Evolutionary conservation across 2,888 invertebrate species (phyloP), one percentile per base, ranked within the genome.

Genomic region (Drosophila meridionalis): DNA sequence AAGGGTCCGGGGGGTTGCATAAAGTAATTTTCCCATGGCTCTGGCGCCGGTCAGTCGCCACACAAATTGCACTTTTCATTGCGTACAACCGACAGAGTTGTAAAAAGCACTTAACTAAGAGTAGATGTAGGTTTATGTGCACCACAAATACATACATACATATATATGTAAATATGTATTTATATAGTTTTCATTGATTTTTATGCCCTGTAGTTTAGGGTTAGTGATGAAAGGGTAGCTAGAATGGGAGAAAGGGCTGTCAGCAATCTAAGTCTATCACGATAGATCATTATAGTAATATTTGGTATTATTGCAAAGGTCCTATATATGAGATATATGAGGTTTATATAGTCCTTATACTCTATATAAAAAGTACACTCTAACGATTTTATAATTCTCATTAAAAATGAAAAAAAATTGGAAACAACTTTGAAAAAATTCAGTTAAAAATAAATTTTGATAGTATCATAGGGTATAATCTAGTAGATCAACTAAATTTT

Each of bases 1-100:
- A 55, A n/a, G 26, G 32, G n/a, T 12, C n/a, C 9, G 20, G 30
- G 34, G 9, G 48, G 53, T 53, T 80, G 83, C 83, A 87, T 69
- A 85, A 72, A 80, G 72, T 69, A 77, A 80, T 85, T 84, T 67
- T 68, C 64, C 55, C 63, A 73, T 61, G 68, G 63, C 57, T 69
- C 14, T 56, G 78, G 65, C 83, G 89, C 81, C 83, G 55, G 60
- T 42, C 69, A 62, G 89, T 74, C 84, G 84, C 84, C 79, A 55
- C 42, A 50, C 43, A 81, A 87, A 84, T 70, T 83, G 82, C 80
- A 84, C 63, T 80, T 86, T 58, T 55, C 50, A 73, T 69, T 73
- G 66, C 76, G 78, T 71, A 60, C 64, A 69, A 57, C 47, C 65
- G 58, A 52, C 60, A 80, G 58, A 56, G 63, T 61, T 72, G 43